These are phyloP conservation scores for Criorhina ranunculi DNA, from an alignment of 2,888 invertebrate genomes.

Conservation along the genomic window DNA sequence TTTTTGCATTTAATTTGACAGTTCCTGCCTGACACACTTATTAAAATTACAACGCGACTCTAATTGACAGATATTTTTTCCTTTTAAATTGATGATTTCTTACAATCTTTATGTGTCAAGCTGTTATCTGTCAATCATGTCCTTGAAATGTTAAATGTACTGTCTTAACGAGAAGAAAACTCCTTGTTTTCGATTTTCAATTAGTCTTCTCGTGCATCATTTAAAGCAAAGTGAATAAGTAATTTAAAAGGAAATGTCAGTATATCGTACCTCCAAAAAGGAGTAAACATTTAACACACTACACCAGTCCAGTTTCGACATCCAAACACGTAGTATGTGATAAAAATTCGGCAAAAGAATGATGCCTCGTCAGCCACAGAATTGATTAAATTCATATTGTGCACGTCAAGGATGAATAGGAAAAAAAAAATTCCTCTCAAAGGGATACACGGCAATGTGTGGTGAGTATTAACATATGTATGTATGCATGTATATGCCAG, in stretches of 20 bases:
- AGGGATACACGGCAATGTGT: conserved; percentile 19
- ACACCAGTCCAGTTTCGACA: conserved; percentile 3
- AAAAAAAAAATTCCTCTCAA: conserved; percentile 12
- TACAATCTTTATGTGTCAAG: too few species aligned
- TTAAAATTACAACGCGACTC: too few species aligned
- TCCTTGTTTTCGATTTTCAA: not conserved
- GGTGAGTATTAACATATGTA: conserved; percentile 23
- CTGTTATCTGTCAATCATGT: too few species aligned
- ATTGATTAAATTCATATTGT: conserved; percentile 61
- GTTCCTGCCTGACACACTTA: too few species aligned
- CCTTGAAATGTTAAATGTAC: too few species aligned
- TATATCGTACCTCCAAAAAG: too few species aligned
- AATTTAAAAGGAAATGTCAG: conserved; percentile 7
- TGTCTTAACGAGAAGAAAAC: too few species aligned
- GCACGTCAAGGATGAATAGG: conserved; percentile 25
- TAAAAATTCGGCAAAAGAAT: conserved; percentile 22
- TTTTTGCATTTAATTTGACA: too few species aligned
- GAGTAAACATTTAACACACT: too few species aligned
- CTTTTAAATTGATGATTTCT: too few species aligned
- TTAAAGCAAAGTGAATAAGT: not conserved
- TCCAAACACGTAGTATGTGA: conserved; percentile 15
- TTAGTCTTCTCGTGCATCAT: not conserved
- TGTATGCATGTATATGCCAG: conserved; percentile 14
- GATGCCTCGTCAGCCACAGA: conserved; percentile 50
- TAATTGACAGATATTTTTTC: too few species aligned